Base-by-base conservation (phyloP, 2,888 invertebrate species). In the Bedellia somnulentella region DNA sequence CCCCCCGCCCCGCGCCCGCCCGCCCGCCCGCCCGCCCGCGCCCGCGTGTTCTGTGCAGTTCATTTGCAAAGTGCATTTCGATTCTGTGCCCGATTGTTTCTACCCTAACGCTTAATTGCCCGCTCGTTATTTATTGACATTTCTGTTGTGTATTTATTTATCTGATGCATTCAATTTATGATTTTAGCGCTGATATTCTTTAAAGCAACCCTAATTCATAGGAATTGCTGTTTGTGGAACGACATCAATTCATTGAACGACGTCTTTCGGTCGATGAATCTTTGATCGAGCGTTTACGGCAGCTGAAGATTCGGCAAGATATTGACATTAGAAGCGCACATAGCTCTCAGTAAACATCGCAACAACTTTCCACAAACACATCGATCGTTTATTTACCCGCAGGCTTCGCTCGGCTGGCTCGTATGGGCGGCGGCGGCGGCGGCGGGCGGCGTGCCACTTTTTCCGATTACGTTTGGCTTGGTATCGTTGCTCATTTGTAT, bases 31-130 rank as follows among this genome's bases (percentile, higher is more conserved):
- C 37, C 40, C 37, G 39, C 39, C 32, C 32, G 27, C 25, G 28
- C 36, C 35, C 29, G 28, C 30, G 30, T 35, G 35, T 41, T 38
- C 45, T 47, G 51, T 62, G 59, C 55, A 59, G 61, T 67, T 73
- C 70, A 73, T 73, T 73, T 73, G 68, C 68, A 66, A 70, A 73
- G 73, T 75, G 71, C 73, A 73, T 68, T 71, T 71, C 68, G 58
- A 71, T 73, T 68, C 66, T 52, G 52, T 41, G 46, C 51, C 46
- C 61, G 51, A 67, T 66, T 62, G 64, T 64, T 52, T 56, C 57
- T 57, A 57, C 62, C 60, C 62, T 46, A 30, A 52, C 45, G 52
- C 55, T 67, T 70, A 70, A 73, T 75, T 70, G 70, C 57, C 52
- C 46, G 44, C 46, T 49, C 55, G 53, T 66, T 67, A 67, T 67